Base-by-base conservation (phyloP, 2,888 invertebrate genomes). In the Plusia festucae region DNA sequence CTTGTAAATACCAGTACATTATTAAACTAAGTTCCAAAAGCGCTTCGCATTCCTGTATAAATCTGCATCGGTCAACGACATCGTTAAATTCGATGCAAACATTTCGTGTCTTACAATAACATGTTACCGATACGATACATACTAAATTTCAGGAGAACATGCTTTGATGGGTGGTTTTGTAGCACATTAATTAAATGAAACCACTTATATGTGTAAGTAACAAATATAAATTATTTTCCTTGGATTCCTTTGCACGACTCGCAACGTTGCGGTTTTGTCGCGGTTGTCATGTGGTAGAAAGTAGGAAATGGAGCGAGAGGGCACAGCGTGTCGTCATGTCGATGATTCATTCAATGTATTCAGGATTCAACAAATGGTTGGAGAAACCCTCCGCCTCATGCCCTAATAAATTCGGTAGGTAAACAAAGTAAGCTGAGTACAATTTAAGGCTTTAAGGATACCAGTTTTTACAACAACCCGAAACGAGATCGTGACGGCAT, bases 401-500 rank as follows among this genome's bases (percentile, higher is more conserved):
- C n/a, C 24, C 55, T 56, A 51, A 60, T 54, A 60, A 59, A 68
- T 20, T 60, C 57, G 58, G 44, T 67, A n/a, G 59, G 58, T 53
- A 62, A 46, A 60, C 60, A 68, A 66, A 70, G 40, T 59, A 56
- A 70, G 56, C 53, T 58, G 61, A 67, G 56, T 68, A 46, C n/a
- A n/a, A n/a, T n/a, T n/a, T 70, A 74, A 69, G 67, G 67, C 56
- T 55, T 64, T 68, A 68, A 67, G 61, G 65, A 67, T 72, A 65
- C 58, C 70, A 81, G 76, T 88, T 89, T 87, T 89, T 86, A 86
- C 84, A 82, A 83, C 81, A 83, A 83, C 83, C 82, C 80, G 81
- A 87, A 89, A 87, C 82, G 82, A 86, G 84, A 91, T 90, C 91
- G 88, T 90, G 90, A 90, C 89, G 90, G 87, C 88, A 91, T 93